Evolutionary conservation across 2,113 vertebrate species (phyloP), one percentile per base, ranked within the genome.

Genomic region (Gallinago media): DNA sequence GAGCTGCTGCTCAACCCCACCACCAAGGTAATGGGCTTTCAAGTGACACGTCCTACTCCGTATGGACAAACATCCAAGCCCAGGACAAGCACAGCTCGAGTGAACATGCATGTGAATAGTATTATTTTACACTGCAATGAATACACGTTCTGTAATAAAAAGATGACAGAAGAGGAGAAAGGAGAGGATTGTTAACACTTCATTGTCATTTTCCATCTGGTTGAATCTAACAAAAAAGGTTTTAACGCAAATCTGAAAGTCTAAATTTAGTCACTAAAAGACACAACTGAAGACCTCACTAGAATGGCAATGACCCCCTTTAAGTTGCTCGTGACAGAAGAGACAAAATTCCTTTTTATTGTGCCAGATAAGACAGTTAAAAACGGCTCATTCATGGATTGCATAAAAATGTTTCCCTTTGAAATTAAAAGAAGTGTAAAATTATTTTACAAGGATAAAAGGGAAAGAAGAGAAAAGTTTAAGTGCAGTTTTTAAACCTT

Each of bases 171-270:
- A 92, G 31, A 87, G 21, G 17, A 49, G 50, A 93, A 81, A 75
- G 22, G 21, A 71, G 21, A 32, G 18, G 9, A 72, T 9, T 90
- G 71, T 92, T 94, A 97, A 85, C 85, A 85, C 49, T 92, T 76
- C 56, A 65, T 82, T 85, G 82, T 92, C 70, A 61, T 93, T 92
- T 96, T 36, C 88, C 82, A 93, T 93, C 85, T 96, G 95, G 29
- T 21, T 85, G 63, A 82, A 61, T 42, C 17, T 34, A 72, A 56
- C 78, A 76, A 61, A 91, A 58, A 61, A 71, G 22, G 4, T 47
- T 73, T 73, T 76, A 94, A 40, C 5, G 29, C 18, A 80, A 91
- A 61, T 32, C 8, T 9, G 56, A 25, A 76, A 59, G 25, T 36
- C 42, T 88, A 67, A 78, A 76, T 61, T 83, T 88, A 88, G 46